Evolutionary conservation across 2,888 invertebrate species (phyloP), one percentile per base, ranked within the genome.

Genomic region (Crioceris asparagi): DNA sequence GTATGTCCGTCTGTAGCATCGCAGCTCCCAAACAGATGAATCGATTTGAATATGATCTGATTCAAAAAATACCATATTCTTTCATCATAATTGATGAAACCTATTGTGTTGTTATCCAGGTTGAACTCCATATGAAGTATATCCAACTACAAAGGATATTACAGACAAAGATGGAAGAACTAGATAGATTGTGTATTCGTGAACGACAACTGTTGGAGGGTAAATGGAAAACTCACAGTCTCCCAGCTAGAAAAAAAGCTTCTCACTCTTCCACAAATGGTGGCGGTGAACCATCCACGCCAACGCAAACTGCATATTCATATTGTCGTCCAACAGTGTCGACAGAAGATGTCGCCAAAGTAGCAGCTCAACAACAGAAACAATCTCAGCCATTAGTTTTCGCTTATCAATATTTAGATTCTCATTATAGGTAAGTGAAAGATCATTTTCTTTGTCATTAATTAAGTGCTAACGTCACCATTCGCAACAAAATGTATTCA

Each of bases 41-140:
- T n/a, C n/a, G n/a, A n/a, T n/a, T n/a, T n/a, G n/a, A n/a, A n/a
- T n/a, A n/a, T n/a, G n/a, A n/a, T n/a, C n/a, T n/a, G n/a, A n/a
- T n/a, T n/a, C n/a, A n/a, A n/a, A n/a, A n/a, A n/a, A n/a, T n/a
- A n/a, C n/a, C n/a, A n/a, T n/a, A n/a, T n/a, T n/a, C n/a, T n/a
- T n/a, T n/a, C n/a, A n/a, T n/a, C n/a, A n/a, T n/a, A n/a, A n/a
- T n/a, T n/a, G n/a, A n/a, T n/a, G n/a, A n/a, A n/a, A n/a, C n/a
- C n/a, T n/a, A n/a, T n/a, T n/a, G n/a, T n/a, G n/a, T n/a, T n/a
- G n/a, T n/a, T n/a, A n/a, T n/a, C n/a, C 48, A 77, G 77, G 79
- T 93, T 25, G 90, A 92, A 56, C 72, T 96, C 1, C 91, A 94
- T 61, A 86, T 92, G 74, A 79, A 92, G 42, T 90, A 88, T 57